Conservation (phyloP, 2,797 vertebrate species). For the Macroramphosus scolopax region DNA sequence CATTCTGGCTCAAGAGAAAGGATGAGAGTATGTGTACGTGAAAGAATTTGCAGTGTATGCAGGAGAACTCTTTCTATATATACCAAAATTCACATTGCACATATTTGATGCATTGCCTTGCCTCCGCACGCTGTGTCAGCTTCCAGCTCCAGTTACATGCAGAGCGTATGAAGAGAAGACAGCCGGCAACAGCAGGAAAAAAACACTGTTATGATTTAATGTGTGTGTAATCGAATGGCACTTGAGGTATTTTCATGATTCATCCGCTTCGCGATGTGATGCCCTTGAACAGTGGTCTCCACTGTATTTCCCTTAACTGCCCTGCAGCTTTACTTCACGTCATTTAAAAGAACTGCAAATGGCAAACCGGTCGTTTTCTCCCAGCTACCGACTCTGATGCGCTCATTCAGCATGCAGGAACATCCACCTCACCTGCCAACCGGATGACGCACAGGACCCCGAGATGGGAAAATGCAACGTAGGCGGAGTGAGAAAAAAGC, state of each 20-base stretch:
- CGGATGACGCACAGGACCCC: conserved; percentile 40
- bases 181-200: no score
- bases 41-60: neutral
- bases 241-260: no score
- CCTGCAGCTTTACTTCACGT: neutral
- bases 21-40: conserved; percentile 1
- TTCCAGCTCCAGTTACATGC: conserved; percentile 29
- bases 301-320: conserved; percentile 1
- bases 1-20: conserved; percentile 1
- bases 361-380: neutral
- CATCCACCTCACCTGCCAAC: conserved; percentile 42
- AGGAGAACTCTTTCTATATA: conserved; percentile 9
- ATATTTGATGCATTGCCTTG: no score
- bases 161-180: no score
- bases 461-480: conserved; percentile 13
- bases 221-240: no score
- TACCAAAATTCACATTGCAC: no score
- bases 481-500: conserved; percentile 10
- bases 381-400: conserved; percentile 22
- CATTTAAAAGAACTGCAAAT: neutral
- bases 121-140: conserved; percentile 32
- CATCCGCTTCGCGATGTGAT: conserved; percentile 1
- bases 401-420: conserved; percentile 22
- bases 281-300: conserved; percentile 21
- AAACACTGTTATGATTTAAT: no score